Conservation (phyloP, 2,113 vertebrate species). For the Psephotus haematonotus region DNA sequence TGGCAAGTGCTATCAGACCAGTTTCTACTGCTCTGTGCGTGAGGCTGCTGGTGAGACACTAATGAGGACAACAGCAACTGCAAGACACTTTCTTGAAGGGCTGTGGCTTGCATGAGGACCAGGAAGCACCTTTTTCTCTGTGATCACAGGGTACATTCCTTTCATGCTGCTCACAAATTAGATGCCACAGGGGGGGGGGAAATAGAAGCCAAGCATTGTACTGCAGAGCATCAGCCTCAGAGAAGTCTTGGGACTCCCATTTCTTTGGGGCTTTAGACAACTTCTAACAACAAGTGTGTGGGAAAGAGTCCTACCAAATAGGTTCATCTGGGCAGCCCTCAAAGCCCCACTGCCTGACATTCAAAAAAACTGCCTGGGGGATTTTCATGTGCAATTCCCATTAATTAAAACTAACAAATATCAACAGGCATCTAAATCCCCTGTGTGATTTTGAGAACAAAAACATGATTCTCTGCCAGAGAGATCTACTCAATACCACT, state of each 20-base stretch:
- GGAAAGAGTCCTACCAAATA: neutral
- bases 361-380: neutral
- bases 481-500: neutral
- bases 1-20: neutral
- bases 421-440: neutral
- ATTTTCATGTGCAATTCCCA: neutral
- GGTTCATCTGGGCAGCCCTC: neutral
- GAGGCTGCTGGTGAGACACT: neutral
- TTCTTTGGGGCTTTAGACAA: neutral
- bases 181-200: neutral
- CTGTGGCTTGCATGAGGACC: neutral
- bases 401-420: conserved; percentile 23
- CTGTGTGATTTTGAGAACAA: neutral
- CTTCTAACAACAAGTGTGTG: neutral
- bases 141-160: neutral
- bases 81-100: neutral
- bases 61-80: neutral
- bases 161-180: neutral
- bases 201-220: too few relatives aligned
- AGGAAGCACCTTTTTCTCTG: neutral
- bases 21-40: neutral
- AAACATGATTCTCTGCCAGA: neutral
- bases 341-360: neutral
- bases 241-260: neutral
- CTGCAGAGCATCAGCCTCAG: neutral